These are phyloP conservation scores for Cerastis leucographa DNA, from an alignment of 2,888 invertebrate species.

Conservation along the genomic window DNA sequence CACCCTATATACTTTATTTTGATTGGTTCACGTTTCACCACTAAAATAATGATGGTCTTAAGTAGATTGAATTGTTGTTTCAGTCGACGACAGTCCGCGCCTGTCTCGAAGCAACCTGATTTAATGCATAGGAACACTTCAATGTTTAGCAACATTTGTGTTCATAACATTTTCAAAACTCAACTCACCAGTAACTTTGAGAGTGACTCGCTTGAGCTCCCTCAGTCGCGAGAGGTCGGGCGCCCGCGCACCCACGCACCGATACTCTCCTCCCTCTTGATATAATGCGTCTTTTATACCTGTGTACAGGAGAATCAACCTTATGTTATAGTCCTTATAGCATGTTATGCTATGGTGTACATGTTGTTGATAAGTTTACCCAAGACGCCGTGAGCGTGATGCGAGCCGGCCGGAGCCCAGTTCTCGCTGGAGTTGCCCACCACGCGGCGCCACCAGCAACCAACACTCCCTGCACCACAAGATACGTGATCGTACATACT, in stretches of 20 bases:
- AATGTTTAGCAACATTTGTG: background rate
- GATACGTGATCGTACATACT: no score
- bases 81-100: background rate
- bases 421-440: slow-evolving; percentile 82
- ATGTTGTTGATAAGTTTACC: slow-evolving; percentile 69
- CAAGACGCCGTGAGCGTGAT: slow-evolving; percentile 86
- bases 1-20: no score
- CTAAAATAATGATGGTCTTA: background rate
- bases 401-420: slow-evolving; percentile 86
- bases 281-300: slow-evolving; percentile 93
- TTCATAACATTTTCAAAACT: no score
- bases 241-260: slow-evolving; percentile 91
- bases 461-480: slow-evolving; percentile 82
- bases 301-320: slow-evolving; percentile 51
- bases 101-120: background rate
- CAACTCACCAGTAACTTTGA: slow-evolving; percentile 82
- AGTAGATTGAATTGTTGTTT: background rate
- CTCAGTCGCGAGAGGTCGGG: slow-evolving; percentile 80
- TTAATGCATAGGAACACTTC: background rate
- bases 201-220: slow-evolving; percentile 85
- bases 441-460: slow-evolving; percentile 88
- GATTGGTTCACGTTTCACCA: background rate
- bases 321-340: background rate
- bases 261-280: slow-evolving; percentile 95
- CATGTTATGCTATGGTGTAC: background rate